phyloP scores from a whole-genome alignment of 1,140 invertebrate genomes.

The Drosophila eugracilis region DNA sequence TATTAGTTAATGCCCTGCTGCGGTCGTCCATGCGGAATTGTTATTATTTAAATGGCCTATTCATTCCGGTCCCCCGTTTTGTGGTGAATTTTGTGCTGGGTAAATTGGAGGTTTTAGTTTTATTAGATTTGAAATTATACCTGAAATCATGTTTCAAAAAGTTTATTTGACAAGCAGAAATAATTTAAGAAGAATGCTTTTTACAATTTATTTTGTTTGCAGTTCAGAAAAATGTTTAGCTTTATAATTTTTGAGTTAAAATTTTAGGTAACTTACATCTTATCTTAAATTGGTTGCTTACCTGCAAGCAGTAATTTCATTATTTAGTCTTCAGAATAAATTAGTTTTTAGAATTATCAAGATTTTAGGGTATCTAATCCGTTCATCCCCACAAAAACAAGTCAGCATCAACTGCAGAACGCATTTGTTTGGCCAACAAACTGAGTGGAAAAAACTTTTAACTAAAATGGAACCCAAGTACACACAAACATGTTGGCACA shows the following conservation, averaged over 20 bases:
- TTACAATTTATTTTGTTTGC: no score
- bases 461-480: slow-evolving; percentile 27
- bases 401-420: slow-evolving; percentile 30
- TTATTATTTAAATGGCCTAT: slow-evolving; percentile 60
- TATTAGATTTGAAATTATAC: background rate
- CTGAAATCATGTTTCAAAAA: no score
- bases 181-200: no score
- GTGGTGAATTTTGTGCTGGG: slow-evolving; percentile 9
- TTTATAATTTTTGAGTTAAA: no score
- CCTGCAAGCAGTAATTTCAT: no score
- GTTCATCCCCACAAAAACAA: slow-evolving; percentile 1
- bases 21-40: slow-evolving; percentile 57
- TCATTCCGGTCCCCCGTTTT: slow-evolving; percentile 15
- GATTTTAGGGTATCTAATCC: slow-evolving; percentile 13
- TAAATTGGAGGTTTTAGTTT: background rate
- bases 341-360: background rate
- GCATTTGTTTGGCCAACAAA: slow-evolving; percentile 50
- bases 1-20: slow-evolving; percentile 53
- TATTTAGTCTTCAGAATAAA: no score
- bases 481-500: slow-evolving; percentile 28
- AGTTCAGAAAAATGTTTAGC: no score
- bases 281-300: no score
- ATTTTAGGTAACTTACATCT: no score
- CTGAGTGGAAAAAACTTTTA: slow-evolving; percentile 64
- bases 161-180: no score